These are phyloP conservation scores for Cyprinella venusta DNA, from an alignment of 2,797 vertebrate species.

Conservation along the genomic window DNA sequence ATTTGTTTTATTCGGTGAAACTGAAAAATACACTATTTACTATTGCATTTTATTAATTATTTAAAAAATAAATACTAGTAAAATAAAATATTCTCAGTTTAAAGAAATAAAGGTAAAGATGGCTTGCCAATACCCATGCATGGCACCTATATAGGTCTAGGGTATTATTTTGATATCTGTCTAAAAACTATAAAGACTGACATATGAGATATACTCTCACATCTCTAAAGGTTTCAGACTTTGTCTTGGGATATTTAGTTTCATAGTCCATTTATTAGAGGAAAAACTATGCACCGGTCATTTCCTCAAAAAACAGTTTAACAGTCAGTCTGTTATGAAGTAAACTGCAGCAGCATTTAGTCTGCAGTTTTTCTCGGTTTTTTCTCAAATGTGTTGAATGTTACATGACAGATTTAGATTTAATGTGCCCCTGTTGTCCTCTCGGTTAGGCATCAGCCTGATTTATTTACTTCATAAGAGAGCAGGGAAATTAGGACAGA, in stretches of 20 bases:
- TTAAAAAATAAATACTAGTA: background rate
- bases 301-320: background rate
- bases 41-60: background rate
- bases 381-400: constrained; percentile 5
- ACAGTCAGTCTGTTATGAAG: background rate
- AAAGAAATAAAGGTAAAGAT: background rate
- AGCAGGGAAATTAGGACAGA: constrained; percentile 41
- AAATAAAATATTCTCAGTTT: background rate
- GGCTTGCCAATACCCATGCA: background rate
- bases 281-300: background rate
- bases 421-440: background rate
- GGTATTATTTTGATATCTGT: background rate
- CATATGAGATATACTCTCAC: background rate
- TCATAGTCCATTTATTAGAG: constrained; percentile 2
- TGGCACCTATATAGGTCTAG: background rate
- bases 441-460: constrained; percentile 3
- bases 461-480: constrained; percentile 37
- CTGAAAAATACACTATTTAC: background rate
- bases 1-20: background rate
- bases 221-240: background rate
- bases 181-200: background rate
- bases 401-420: background rate
- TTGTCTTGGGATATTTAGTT: background rate
- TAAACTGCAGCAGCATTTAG: background rate
- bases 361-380: constrained; percentile 11